Conservation (phyloP, 2,797 vertebrate genomes). For the Harpagifer antarcticus region DNA sequence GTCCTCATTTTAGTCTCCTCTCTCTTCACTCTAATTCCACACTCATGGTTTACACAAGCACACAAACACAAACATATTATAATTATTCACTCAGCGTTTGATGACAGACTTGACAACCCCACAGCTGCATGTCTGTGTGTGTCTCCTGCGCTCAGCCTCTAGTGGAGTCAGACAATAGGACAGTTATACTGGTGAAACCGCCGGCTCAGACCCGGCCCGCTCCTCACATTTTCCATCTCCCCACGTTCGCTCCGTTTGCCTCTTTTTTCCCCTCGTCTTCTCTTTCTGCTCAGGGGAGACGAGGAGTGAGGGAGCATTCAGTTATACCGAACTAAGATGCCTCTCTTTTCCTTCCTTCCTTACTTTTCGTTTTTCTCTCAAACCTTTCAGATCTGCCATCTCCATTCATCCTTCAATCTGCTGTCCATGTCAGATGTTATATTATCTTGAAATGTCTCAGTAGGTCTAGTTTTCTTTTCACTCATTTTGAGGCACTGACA, state of each 20-base stretch:
- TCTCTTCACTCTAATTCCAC: constrained; percentile 19
- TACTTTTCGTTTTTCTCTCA: not conserved
- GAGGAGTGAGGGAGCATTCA: constrained; percentile 46
- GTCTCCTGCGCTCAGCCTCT: constrained; percentile 30
- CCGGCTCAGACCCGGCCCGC: constrained; percentile 48
- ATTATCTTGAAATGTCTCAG: not conserved
- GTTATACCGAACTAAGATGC: constrained; percentile 18
- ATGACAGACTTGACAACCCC: constrained; percentile 55
- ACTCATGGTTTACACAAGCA: constrained; percentile 7
- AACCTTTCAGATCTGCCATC: not conserved
- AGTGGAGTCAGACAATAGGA: constrained; percentile 71
- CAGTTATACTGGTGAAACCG: constrained; percentile 74
- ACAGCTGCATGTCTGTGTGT: constrained; percentile 18
- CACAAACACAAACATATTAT: constrained; percentile 11
- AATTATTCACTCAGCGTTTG: constrained; percentile 24
- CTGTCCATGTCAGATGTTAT: not conserved
- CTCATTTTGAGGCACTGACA: not conserved
- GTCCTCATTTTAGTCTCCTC: not conserved
- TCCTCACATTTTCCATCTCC: constrained; percentile 79
- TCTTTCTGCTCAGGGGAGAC: constrained; percentile 53
- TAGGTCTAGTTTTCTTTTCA: not conserved
- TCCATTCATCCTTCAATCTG: constrained; percentile 1
- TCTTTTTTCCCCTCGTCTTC: constrained; percentile 53
- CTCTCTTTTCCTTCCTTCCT: not conserved
- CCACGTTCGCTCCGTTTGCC: constrained; percentile 48